Conservation (phyloP, 2,888 invertebrate species). For the Trichogramma dendrolimi region DNA sequence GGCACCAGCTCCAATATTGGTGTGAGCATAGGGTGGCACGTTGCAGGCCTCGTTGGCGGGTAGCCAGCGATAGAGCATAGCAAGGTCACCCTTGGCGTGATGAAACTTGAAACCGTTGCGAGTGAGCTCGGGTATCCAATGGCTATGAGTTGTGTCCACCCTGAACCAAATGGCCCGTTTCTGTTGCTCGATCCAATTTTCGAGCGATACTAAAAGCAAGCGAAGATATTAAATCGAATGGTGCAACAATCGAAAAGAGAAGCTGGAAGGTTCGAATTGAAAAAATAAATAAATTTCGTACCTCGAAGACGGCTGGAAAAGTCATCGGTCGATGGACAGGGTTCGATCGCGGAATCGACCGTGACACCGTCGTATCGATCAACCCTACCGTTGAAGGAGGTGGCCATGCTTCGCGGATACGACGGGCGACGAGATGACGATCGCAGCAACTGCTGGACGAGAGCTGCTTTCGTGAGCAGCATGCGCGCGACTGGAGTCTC, state of each 20-base stretch:
- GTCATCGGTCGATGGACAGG: conserved; percentile 51
- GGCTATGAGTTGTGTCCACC: conserved; percentile 65
- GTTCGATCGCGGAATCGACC: conserved; percentile 62
- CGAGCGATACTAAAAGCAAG: conserved; percentile 61
- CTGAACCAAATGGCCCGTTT: conserved; percentile 78
- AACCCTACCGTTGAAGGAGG: conserved; percentile 52
- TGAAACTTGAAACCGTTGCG: conserved; percentile 82
- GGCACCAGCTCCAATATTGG: conserved; percentile 78
- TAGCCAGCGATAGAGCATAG: conserved; percentile 80
- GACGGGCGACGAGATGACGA: no score
- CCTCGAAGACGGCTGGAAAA: conserved; percentile 61
- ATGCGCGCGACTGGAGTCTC: no score
- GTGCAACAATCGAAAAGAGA: no score
- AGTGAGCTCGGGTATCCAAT: conserved; percentile 72
- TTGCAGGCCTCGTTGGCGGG: conserved; percentile 60
- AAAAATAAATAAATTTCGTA: conserved; percentile 36
- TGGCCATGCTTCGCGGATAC: neutral
- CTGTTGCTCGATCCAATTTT: conserved; percentile 62
- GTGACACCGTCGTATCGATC: conserved; percentile 74
- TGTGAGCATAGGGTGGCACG: conserved; percentile 77
- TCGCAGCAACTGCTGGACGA: no score
- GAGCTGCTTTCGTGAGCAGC: no score
- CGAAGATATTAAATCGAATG: no score
- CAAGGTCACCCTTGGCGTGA: conserved; percentile 74
- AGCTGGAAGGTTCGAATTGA: neutral